Base-by-base conservation (phyloP, 2,797 vertebrate genomes). In the Anabacerthia variegaticeps region DNA sequence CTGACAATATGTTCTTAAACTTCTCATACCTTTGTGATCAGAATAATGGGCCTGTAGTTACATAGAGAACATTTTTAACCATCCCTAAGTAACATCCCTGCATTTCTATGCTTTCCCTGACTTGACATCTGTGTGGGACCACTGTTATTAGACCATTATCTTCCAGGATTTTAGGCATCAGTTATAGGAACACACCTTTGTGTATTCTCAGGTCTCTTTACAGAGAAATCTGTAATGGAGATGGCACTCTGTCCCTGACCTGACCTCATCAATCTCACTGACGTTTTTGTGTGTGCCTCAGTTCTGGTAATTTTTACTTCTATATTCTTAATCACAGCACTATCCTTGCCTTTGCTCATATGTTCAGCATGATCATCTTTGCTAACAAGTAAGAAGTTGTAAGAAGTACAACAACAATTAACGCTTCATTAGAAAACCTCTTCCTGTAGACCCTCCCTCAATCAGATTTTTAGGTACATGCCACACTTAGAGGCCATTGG, bases 391-490 rank as follows among this genome's bases (percentile, higher is more conserved):
- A 8, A 77, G 49, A 67, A 87, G 30, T 7, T 23, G 23, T 44
- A 8, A 77, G 49, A 67, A 87, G 30, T 7, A 55, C 24, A 85
- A 77, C 28, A 85, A 75, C 51, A 89, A 67, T 84, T 92, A 93
- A 83, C 90, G 62, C 79, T 97, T 96, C 87, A 88, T 90, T 92
- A 81, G 79, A 87, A 96, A 89, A 85, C 44, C 75, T 84, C 69
- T 44, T 83, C 49, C 56, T 77, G 44, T 55, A 81, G 59, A 37
- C 21, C 5, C 4, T 46, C 55, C 41, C 49, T 67, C 56, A 72
- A 41, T 44, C 36, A 63, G 12, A 55, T 55, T 58, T 27, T 55
- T 81, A 58, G 24, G 37, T 41, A 81, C 10, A 7, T 22, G 36
- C 16, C 61, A 56, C 72, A 83, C 21, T 55, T 37, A 43, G n/a